Percentiles rank a stretch among this genome's conserved stretches.
Evolutionary conservation across 2,888 invertebrate species (phyloP).

Genomic region (Plebejus anna): DNA sequence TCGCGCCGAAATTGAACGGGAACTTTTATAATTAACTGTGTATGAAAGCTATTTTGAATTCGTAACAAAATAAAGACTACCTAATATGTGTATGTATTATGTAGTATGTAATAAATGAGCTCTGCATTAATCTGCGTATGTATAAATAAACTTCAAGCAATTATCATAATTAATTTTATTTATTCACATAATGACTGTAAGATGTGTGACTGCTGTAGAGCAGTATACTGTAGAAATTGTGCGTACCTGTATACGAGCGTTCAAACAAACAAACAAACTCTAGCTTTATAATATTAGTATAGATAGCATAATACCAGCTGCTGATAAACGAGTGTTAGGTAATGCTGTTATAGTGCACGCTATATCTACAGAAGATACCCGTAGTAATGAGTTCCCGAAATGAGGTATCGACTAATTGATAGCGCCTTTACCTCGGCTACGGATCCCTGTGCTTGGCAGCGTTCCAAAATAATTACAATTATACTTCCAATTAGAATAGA

Average conservation of each 20-base stretch:
- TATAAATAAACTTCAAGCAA: too few relatives aligned
- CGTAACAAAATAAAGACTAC: too few relatives aligned
- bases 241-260: too few relatives aligned
- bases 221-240: too few relatives aligned
- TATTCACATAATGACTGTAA: too few relatives aligned
- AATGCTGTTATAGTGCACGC: too few relatives aligned
- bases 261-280: too few relatives aligned
- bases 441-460: conserved; percentile 65
- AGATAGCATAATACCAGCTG: too few relatives aligned
- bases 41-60: neutral
- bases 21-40: neutral
- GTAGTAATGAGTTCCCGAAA: neutral
- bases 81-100: neutral
- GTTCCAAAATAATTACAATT: conserved; percentile 75
- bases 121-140: too few relatives aligned
- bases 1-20: neutral
- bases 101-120: neutral
- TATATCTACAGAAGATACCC: neutral
- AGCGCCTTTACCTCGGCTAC: conserved; percentile 47
- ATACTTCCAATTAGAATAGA: conserved; percentile 48
- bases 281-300: too few relatives aligned
- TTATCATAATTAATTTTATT: neutral
- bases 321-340: too few relatives aligned
- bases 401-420: conserved; percentile 33
- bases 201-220: too few relatives aligned